Conservation (phyloP, 2,113 vertebrate species). For the Mastomys natalensis region DNA sequence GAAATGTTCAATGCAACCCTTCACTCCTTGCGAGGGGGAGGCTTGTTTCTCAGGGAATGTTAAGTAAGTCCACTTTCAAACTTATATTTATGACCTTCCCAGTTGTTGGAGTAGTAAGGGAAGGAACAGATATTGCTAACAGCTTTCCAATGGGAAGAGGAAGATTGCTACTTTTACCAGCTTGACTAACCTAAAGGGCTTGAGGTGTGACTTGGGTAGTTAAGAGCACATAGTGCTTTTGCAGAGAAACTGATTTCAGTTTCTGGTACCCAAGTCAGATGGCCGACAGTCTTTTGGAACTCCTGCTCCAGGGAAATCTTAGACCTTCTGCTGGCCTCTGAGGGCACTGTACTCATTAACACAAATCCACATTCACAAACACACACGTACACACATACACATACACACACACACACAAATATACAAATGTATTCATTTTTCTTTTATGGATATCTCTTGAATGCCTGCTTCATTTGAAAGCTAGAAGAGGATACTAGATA, state of each 20-base stretch:
- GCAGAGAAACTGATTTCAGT: not conserved
- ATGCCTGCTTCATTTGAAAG: not conserved
- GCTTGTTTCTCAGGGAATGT: not conserved
- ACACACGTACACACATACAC: not conserved
- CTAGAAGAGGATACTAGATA: not conserved
- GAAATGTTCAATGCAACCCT: not conserved
- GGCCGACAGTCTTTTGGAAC: not conserved
- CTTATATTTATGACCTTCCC: not conserved
- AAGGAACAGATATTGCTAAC: not conserved
- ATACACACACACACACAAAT: too few species aligned
- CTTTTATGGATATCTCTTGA: too few species aligned
- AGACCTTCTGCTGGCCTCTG: not conserved
- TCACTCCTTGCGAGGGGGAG: too few species aligned
- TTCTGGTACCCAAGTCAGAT: not conserved
- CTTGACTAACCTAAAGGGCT: not conserved
- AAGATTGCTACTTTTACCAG: not conserved
- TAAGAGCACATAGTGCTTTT: not conserved
- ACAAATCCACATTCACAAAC: not conserved
- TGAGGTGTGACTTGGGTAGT: not conserved
- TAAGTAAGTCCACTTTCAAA: not conserved
- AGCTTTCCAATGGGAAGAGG: not conserved
- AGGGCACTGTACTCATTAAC: not conserved
- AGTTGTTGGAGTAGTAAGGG: not conserved
- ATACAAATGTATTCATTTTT: too few species aligned
- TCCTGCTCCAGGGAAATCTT: not conserved